Evolutionary conservation across 2,888 invertebrate genomes (phyloP).

Genomic region (Andrena bicolor): DNA sequence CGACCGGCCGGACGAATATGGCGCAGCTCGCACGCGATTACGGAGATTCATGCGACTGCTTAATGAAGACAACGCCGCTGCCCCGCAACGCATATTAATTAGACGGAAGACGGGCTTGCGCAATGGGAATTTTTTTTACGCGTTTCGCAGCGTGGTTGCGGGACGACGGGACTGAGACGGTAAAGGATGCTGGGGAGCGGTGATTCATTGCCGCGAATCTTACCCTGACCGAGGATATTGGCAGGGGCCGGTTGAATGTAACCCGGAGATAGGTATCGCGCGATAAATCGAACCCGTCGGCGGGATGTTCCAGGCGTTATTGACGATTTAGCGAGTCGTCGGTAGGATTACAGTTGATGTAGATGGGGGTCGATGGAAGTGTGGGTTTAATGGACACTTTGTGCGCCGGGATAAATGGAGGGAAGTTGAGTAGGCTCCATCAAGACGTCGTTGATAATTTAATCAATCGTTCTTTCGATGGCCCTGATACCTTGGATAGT

Average conservation of each 20-base stretch:
- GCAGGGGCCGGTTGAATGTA: constrained; percentile 9
- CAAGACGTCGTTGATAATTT: constrained; percentile 44
- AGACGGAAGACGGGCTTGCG: constrained; percentile 40
- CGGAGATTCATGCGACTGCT: constrained; percentile 57
- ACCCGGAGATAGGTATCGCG: constrained; percentile 38
- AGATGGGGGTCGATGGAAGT: background rate
- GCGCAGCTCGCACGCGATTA: constrained; percentile 37
- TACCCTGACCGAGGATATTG: constrained; percentile 2
- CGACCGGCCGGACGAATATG: constrained; percentile 20
- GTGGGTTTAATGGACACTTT: constrained; percentile 40
- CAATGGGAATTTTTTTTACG: constrained; percentile 29
- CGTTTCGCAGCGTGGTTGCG: background rate
- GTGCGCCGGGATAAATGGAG: constrained; percentile 33
- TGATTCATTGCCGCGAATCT: constrained; percentile 41
- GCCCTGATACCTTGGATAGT: no score
- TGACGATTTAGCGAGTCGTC: constrained; percentile 53
- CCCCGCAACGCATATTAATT: constrained; percentile 45
- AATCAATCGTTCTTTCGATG: constrained; percentile 25
- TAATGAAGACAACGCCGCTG: constrained; percentile 59
- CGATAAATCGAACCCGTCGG: constrained; percentile 51
- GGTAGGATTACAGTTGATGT: constrained; percentile 16
- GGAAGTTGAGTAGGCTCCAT: constrained; percentile 21
- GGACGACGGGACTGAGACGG: background rate
- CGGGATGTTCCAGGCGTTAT: constrained; percentile 51
- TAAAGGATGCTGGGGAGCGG: background rate